These are phyloP conservation scores for Hypotaenidia okinawae DNA, from an alignment of 2,797 vertebrate species.

Conservation along the genomic window DNA sequence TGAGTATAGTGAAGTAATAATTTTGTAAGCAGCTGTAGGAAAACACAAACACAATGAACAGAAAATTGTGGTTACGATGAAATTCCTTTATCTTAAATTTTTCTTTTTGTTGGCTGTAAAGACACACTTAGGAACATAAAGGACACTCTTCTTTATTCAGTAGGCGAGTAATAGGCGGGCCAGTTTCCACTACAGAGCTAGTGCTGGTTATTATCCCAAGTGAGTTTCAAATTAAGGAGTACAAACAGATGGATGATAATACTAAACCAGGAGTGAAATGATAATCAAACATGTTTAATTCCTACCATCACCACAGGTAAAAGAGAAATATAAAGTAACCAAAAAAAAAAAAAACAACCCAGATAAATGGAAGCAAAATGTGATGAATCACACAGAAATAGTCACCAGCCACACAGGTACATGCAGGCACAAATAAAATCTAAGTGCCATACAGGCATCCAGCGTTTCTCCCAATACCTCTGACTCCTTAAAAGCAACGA, in stretches of 20 bases:
- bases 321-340: neutral
- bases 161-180: neutral
- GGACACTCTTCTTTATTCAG: neutral
- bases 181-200: neutral
- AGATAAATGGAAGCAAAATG: neutral
- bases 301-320: neutral
- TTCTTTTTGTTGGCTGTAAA: neutral
- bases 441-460: neutral
- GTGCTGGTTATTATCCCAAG: neutral
- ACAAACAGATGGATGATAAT: neutral
- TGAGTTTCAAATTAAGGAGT: neutral
- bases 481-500: constrained; percentile 3
- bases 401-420: neutral
- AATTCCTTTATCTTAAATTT: neutral
- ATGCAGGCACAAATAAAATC: neutral
- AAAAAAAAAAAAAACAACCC: neutral
- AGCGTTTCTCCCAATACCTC: neutral
- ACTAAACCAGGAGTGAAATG: neutral
- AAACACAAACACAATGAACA: neutral
- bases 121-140: neutral
- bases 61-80: neutral
- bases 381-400: neutral
- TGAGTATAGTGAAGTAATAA: neutral
- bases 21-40: neutral
- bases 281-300: neutral